Evolutionary conservation across 2,888 invertebrate species (phyloP).

Genomic region (Oscheius sp.): DNA sequence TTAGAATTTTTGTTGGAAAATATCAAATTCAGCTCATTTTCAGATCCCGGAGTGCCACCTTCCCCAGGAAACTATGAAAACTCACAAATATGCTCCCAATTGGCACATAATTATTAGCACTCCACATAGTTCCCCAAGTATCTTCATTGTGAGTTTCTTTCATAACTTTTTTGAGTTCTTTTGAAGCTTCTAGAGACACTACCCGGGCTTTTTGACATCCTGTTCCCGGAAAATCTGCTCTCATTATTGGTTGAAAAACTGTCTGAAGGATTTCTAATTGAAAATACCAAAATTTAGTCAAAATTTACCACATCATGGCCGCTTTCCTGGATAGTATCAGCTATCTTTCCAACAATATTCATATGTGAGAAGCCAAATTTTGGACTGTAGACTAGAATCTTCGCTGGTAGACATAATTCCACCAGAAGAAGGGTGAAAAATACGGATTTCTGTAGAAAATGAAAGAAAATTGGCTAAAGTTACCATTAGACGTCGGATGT

Average conservation of each 20-base stretch:
- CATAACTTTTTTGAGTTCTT: not conserved
- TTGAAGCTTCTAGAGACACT: not conserved
- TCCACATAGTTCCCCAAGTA: constrained; percentile 4
- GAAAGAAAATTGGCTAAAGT: too few species aligned
- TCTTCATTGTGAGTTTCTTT: not conserved
- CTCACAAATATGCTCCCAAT: too few species aligned
- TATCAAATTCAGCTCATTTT: too few species aligned
- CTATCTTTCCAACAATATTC: constrained; percentile 46
- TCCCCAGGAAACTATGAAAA: too few species aligned
- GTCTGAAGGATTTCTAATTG: not conserved
- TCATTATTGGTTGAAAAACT: constrained; percentile 2
- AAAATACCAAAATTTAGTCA: not conserved
- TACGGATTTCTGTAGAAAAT: too few species aligned
- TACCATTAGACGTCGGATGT: too few species aligned
- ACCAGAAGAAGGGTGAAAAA: too few species aligned
- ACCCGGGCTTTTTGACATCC: constrained; percentile 3
- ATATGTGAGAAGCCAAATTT: constrained; percentile 46
- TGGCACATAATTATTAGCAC: too few species aligned
- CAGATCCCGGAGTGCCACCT: too few species aligned
- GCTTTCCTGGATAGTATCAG: constrained; percentile 43
- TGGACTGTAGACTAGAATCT: constrained; percentile 47
- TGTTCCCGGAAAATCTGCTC: not conserved
- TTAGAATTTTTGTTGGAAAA: too few species aligned
- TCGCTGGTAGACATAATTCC: not conserved
- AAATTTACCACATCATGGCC: constrained; percentile 37